phyloP scores from a whole-genome alignment of 2,113 vertebrate species.

The Macquaria australasica region DNA sequence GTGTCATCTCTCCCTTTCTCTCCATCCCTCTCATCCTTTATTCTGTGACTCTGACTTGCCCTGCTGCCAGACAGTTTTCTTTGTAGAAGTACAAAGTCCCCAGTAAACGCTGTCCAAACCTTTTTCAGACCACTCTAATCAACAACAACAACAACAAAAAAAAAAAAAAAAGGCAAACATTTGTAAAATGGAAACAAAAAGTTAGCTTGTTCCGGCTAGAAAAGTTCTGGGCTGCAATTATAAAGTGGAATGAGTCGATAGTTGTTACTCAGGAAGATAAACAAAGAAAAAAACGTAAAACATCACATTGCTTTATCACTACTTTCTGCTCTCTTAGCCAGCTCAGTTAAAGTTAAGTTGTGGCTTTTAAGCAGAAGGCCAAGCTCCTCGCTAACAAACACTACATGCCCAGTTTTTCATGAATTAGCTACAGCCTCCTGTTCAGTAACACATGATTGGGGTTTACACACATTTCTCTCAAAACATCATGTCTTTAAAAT shows the following conservation, averaged over 20 bases:
- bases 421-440: constrained; percentile 8
- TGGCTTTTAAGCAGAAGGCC: background rate
- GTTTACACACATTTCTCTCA: constrained; percentile 10
- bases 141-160: background rate
- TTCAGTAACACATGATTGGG: background rate
- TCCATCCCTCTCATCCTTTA: constrained; percentile 27
- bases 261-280: constrained; percentile 16
- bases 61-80: constrained; percentile 53
- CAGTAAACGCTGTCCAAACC: constrained; percentile 38
- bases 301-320: constrained; percentile 20
- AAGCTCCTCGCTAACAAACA: background rate
- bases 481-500: constrained; percentile 46
- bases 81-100: constrained; percentile 56
- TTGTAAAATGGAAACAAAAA: constrained; percentile 48
- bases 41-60: constrained; percentile 22
- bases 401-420: background rate
- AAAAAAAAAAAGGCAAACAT: constrained; percentile 37
- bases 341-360: constrained; percentile 10
- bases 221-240: constrained; percentile 33
- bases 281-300: constrained; percentile 8
- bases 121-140: constrained; percentile 45
- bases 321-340: background rate
- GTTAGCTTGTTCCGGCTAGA: constrained; percentile 4
- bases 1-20: constrained; percentile 53
- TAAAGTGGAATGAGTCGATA: constrained; percentile 25